phyloP scores from a whole-genome alignment of 2,113 vertebrate genomes.

The Odobenus rosmarus region DNA sequence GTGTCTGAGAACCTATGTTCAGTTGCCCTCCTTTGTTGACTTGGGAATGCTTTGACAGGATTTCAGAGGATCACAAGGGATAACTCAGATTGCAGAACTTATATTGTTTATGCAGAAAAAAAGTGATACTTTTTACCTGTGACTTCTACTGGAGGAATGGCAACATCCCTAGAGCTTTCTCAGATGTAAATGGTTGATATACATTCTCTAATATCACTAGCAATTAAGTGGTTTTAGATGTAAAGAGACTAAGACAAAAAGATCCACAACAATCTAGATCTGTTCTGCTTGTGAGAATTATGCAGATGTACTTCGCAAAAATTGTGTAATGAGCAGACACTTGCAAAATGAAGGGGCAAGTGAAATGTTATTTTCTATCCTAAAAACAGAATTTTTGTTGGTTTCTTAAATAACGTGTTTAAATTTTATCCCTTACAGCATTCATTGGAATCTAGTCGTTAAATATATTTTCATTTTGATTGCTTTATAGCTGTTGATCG shows the following conservation, averaged over 20 bases:
- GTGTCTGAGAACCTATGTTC: background rate
- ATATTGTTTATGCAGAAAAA: background rate
- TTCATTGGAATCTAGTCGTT: background rate
- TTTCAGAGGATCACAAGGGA: background rate
- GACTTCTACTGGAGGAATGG: background rate
- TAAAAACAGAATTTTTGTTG: background rate
- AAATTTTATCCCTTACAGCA: background rate
- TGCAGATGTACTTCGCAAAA: background rate
- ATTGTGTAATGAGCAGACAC: background rate
- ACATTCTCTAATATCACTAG: background rate
- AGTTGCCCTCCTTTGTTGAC: background rate
- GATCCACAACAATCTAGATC: background rate
- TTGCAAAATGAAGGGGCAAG: background rate
- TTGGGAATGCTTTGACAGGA: background rate
- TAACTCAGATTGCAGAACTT: background rate
- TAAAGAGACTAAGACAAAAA: background rate
- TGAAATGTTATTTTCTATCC: background rate
- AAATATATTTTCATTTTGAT: background rate
- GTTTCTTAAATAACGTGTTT: background rate
- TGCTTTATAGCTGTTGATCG: slow-evolving; percentile 93
- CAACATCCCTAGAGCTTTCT: background rate
- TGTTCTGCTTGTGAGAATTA: background rate
- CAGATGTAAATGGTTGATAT: background rate
- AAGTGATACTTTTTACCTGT: background rate
- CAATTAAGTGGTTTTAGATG: background rate